Evolutionary conservation across 2,888 invertebrate species (phyloP).

Genomic region (Notodonta dromedarius): DNA sequence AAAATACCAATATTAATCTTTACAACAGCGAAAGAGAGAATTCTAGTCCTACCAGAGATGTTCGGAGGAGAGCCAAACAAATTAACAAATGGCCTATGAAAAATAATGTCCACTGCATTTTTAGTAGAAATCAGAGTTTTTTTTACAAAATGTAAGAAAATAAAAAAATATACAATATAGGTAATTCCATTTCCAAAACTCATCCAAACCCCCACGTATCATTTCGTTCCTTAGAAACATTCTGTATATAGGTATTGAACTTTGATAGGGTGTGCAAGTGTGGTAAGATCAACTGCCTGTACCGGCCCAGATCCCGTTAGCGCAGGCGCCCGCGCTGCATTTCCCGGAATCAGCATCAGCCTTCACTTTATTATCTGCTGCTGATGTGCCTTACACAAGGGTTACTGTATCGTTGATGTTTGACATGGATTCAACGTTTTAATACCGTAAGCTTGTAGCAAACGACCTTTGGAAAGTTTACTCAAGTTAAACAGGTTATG

Average conservation of each 20-base stretch:
- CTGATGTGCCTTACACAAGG: conserved; percentile 9
- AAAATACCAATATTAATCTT: background rate
- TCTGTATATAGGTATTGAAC: conserved; percentile 4
- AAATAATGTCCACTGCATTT: no score
- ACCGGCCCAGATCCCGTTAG: conserved; percentile 40
- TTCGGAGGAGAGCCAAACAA: background rate
- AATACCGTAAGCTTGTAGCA: conserved; percentile 4
- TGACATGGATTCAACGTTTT: conserved; percentile 4
- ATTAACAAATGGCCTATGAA: no score
- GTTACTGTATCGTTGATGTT: conserved; percentile 14
- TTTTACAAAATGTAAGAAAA: no score
- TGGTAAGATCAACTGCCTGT: conserved; percentile 16
- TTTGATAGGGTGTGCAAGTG: conserved; percentile 11
- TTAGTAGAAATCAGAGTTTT: no score
- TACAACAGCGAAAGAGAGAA: background rate
- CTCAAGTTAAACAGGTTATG: background rate
- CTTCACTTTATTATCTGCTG: conserved; percentile 39
- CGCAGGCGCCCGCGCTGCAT: conserved; percentile 39
- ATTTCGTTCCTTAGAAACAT: no score
- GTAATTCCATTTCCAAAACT: no score
- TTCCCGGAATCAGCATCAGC: conserved; percentile 51
- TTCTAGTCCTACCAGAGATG: background rate
- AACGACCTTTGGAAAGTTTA: background rate
- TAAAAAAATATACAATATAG: no score
- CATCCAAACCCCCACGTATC: no score